These are phyloP conservation scores for Chaetura pelagica DNA, from an alignment of 2,113 vertebrate species.

Conservation along the genomic window DNA sequence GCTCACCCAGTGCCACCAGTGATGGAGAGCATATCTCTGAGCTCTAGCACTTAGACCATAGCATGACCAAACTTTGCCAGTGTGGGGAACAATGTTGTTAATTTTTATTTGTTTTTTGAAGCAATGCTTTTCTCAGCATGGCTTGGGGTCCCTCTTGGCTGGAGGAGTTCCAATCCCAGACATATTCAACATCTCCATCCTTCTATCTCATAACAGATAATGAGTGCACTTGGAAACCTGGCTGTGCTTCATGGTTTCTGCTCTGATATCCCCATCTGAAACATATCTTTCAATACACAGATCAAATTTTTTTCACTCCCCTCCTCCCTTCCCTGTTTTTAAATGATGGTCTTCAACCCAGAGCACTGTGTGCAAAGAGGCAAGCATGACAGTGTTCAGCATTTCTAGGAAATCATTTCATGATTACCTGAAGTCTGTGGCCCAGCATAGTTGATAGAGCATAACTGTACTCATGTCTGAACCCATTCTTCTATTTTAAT, in stretches of 20 bases:
- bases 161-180: not conserved
- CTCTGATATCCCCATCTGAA: not conserved
- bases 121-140: fast-evolving
- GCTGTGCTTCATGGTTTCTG: not conserved
- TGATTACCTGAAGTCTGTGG: not conserved
- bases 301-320: not conserved
- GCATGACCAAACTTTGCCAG: not conserved
- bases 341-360: not conserved
- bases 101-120: not conserved
- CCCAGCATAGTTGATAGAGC: not conserved
- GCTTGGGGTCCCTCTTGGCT: not conserved
- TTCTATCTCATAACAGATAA: not conserved
- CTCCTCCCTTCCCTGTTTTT: not conserved
- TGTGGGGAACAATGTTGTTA: not conserved
- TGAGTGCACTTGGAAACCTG: not conserved
- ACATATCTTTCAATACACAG: not conserved
- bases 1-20: too few relatives aligned
- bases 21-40: fast-evolving
- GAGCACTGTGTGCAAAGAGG: not conserved
- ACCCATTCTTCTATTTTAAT: not conserved
- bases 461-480: not conserved
- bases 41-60: not conserved
- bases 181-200: not conserved
- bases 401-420: not conserved
- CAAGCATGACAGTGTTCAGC: fast-evolving